Conservation (phyloP, 2,113 vertebrate species). For the Damaliscus lunatus region DNA sequence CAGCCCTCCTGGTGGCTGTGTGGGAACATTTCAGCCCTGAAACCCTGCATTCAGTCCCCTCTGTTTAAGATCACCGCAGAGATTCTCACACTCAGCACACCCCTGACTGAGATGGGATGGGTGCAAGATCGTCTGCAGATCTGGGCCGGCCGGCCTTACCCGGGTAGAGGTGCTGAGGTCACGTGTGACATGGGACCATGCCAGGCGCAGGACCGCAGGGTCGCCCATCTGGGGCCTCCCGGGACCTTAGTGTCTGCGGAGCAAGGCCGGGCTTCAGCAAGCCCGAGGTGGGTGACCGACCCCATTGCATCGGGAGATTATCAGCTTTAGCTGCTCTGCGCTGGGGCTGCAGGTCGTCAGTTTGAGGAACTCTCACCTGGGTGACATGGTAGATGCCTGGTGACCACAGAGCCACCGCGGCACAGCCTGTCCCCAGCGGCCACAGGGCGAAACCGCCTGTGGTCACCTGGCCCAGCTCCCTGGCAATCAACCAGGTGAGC, state of each 20-base stretch:
- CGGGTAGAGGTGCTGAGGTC: neutral
- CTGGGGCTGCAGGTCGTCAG: neutral
- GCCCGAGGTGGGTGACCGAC: neutral
- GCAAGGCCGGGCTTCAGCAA: neutral
- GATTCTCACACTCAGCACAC: neutral
- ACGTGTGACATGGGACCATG: neutral
- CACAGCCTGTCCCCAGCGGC: neutral
- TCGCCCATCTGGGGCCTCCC: neutral
- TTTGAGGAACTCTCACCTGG: neutral
- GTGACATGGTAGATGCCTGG: neutral
- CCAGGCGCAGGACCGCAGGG: neutral
- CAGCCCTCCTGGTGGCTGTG: rapidly evolving
- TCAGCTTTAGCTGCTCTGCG: neutral
- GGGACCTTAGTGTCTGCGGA: rapidly evolving
- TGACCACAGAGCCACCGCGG: neutral
- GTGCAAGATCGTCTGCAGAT: too few species aligned
- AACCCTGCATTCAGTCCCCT: neutral
- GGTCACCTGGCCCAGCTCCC: neutral
- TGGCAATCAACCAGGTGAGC: neutral
- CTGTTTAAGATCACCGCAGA: neutral
- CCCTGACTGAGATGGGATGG: rapidly evolving
- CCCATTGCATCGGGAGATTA: neutral
- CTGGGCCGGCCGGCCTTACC: neutral
- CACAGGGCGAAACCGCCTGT: neutral
- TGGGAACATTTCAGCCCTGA: neutral